Evolutionary conservation across 2,113 vertebrate species (phyloP).

Genomic region (Saccopteryx leptura): DNA sequence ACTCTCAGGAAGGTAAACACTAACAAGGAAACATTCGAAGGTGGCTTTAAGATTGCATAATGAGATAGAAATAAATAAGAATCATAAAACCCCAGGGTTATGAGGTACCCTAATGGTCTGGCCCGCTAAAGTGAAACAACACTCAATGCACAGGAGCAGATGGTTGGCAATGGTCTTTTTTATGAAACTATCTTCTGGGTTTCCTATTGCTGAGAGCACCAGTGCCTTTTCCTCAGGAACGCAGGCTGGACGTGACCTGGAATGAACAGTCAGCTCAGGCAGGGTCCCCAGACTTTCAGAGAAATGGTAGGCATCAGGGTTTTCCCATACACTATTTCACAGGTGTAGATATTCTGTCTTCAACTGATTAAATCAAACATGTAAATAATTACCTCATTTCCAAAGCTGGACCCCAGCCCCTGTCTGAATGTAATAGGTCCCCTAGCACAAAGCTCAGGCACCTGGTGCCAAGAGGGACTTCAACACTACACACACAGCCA

Average conservation of each 20-base stretch:
- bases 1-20: not conserved
- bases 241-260: not conserved
- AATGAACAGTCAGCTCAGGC: not conserved
- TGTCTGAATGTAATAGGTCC: not conserved
- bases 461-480: not conserved
- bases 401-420: conserved; percentile 24
- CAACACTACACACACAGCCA: not conserved
- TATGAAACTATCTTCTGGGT: not conserved
- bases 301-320: not conserved
- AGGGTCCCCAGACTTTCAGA: not conserved
- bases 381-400: conserved; percentile 45
- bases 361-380: conserved; percentile 47
- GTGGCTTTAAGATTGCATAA: not conserved
- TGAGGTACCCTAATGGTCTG: not conserved
- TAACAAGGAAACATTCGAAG: not conserved
- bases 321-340: not conserved
- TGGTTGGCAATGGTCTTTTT: not conserved
- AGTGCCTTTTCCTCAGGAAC: not conserved
- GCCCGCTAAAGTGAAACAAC: conserved; percentile 54
- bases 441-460: rapidly evolving
- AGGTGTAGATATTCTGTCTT: not conserved
- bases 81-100: not conserved
- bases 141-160: not conserved
- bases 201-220: not conserved
- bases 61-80: conserved; percentile 31